Evolutionary conservation across 2,888 invertebrate genomes (phyloP), one percentile per base, ranked within the genome.

Genomic region (Schrankia costaestrigalis): DNA sequence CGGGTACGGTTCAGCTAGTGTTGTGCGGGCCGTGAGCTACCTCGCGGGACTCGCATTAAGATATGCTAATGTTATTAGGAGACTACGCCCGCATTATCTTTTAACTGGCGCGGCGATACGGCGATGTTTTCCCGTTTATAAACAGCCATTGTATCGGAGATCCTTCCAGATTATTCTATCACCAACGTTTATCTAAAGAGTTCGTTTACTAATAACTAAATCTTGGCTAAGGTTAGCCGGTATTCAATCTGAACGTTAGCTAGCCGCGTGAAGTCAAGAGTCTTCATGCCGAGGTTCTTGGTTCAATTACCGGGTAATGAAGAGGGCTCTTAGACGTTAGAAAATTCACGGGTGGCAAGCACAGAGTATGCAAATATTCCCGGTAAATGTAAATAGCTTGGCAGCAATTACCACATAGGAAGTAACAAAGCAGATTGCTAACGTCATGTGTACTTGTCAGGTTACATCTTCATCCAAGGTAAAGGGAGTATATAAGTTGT

Each of bases 21-120:
- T 46, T 31, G 51, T 46, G 26, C 35, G 26, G 22, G 28, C 21
- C n/a, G n/a, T 22, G 33, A 41, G 27, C 8, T 24, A 33, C 12
- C 29, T 26, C 32, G 35, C 60, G 56, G 47, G 51, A 53, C 34
- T 41, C 63, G 73, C 73, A 77, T 80, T 80, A 76, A 78, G 78
- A 81, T 81, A 81, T 81, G 81, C 78, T 70, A 81, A 81, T 80
- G 75, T 72, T 75, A 80, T 78, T 66, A 72, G 68, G 68, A 66
- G 71, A 64, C 56, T 63, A 68, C 62, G 57, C 65, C 46, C 40
- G 67, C 55, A 67, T 75, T 77, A 78, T 78, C 77, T 73, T 65
- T 65, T 68, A 71, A 71, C 69, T 70, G 58, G 53, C 41, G 49
- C 54, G 34, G 51, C 56, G 72, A 73, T 73, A 71, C 63, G 41